Evolutionary conservation across 1,140 invertebrate species (phyloP).

Genomic region (Trissolcus basalis): DNA sequence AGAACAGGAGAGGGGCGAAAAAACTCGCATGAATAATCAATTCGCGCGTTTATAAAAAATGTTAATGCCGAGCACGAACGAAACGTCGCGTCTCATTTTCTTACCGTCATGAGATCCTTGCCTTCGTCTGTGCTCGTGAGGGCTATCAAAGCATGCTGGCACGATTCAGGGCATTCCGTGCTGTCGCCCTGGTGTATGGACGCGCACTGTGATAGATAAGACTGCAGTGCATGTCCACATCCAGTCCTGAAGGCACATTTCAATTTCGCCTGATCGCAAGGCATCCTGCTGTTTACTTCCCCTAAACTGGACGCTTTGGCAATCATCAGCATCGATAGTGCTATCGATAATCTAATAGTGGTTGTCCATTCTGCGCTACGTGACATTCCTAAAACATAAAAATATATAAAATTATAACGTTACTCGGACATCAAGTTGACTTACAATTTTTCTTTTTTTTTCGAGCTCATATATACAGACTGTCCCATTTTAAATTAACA

Average conservation of each 20-base stretch:
- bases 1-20: neutral
- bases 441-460: too few species aligned
- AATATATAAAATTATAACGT: too few species aligned
- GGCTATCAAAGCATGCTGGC: slow-evolving; percentile 85
- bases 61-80: too few species aligned
- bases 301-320: slow-evolving; percentile 33
- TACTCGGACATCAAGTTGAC: too few species aligned
- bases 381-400: slow-evolving; percentile 65
- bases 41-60: too few species aligned
- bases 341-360: slow-evolving; percentile 57
- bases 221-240: slow-evolving; percentile 84
- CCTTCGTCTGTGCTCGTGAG: slow-evolving; percentile 87
- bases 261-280: slow-evolving; percentile 82
- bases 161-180: slow-evolving; percentile 80
- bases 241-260: slow-evolving; percentile 84
- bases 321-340: slow-evolving; percentile 54
- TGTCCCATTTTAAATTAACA: too few species aligned
- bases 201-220: slow-evolving; percentile 84
- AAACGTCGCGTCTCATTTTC: too few species aligned
- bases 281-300: slow-evolving; percentile 63
- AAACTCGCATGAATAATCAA: neutral
- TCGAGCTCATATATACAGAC: too few species aligned
- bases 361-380: slow-evolving; percentile 54
- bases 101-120: slow-evolving; percentile 83
- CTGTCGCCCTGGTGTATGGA: slow-evolving; percentile 79